These are phyloP conservation scores for Silurus meridionalis DNA, from an alignment of 2,113 vertebrate genomes.

Conservation along the genomic window DNA sequence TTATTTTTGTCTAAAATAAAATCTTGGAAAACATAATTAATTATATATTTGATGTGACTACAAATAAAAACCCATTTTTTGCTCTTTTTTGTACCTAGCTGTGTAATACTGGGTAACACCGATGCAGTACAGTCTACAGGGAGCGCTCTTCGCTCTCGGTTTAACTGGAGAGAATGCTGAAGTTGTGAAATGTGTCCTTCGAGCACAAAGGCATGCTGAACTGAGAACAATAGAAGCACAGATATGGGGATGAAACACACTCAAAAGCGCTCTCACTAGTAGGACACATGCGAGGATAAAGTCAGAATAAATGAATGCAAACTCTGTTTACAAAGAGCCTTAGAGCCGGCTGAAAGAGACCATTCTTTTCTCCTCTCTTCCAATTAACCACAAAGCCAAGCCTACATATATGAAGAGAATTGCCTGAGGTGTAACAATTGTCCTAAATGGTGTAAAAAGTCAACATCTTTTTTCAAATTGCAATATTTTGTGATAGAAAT, in stretches of 20 bases:
- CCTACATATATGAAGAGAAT: conserved; percentile 32
- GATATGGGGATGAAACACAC: conserved; percentile 52
- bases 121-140: conserved; percentile 25
- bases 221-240: conserved; percentile 52
- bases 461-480: background rate
- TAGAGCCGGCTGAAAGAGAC: conserved; percentile 46
- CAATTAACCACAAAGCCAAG: conserved; percentile 42
- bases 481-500: background rate
- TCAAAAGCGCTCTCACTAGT: conserved; percentile 34
- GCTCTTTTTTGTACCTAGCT: background rate
- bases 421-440: conserved; percentile 16
- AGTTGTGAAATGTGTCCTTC: conserved; percentile 40
- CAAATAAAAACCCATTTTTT: background rate
- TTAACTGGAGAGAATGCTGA: conserved; percentile 27
- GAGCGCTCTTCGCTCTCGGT: conserved; percentile 16
- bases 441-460: conserved; percentile 2
- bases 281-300: conserved; percentile 42
- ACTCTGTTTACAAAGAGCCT: conserved; percentile 45
- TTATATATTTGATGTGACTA: background rate
- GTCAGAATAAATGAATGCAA: conserved; percentile 56
- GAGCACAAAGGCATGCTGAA: conserved; percentile 46
- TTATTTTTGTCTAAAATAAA: conserved; percentile 17
- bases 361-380: conserved; percentile 37
- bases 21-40: background rate
- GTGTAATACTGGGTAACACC: background rate